Conservation (phyloP, 2,797 vertebrate genomes). For the Sebastes reedi region DNA sequence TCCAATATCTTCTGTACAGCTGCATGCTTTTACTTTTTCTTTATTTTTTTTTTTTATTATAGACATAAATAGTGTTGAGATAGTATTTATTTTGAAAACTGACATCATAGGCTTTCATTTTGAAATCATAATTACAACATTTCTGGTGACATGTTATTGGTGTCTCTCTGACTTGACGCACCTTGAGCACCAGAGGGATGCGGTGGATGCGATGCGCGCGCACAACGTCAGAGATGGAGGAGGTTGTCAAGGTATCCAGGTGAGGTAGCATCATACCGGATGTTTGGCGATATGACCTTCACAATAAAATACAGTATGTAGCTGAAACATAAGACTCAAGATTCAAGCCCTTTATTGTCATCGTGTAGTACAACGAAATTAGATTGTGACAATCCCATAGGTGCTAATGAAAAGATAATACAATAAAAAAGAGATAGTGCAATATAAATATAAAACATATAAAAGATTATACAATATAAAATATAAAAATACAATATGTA, state of each 20-base stretch:
- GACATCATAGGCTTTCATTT: not conserved
- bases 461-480: too few species aligned
- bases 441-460: too few species aligned
- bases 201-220: conserved; percentile 59
- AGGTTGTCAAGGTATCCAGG: not conserved
- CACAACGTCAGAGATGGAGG: conserved; percentile 58
- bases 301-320: conserved; percentile 29
- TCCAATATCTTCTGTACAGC: fast-evolving
- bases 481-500: too few species aligned
- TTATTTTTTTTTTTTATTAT: not conserved
- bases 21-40: not conserved
- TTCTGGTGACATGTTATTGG: not conserved
- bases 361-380: too few species aligned
- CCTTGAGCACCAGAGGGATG: conserved; percentile 19
- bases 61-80: not conserved
- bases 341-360: too few species aligned
- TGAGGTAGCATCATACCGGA: not conserved
- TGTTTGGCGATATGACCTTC: not conserved
- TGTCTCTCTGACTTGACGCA: conserved; percentile 35
- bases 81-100: fast-evolving
- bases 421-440: too few species aligned
- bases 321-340: not conserved
- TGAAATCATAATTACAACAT: not conserved
- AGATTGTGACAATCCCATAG: too few species aligned
- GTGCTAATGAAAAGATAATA: too few species aligned